Conservation (phyloP, 2,797 vertebrate species). For the Mormyrus hasselquistii region DNA sequence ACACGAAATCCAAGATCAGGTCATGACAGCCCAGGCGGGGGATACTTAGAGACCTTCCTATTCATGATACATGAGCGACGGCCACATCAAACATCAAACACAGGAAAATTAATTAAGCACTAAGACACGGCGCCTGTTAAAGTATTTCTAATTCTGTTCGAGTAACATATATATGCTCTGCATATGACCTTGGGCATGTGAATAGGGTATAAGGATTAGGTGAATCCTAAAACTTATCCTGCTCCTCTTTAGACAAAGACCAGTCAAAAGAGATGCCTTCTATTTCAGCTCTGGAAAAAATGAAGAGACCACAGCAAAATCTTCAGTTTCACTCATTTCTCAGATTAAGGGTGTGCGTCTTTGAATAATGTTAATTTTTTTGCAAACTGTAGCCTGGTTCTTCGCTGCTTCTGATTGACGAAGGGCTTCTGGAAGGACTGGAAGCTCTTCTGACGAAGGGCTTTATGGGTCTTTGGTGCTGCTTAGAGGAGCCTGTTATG, state of each 20-base stretch:
- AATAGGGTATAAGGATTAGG: background rate
- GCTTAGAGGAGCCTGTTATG: background rate
- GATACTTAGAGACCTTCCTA: background rate
- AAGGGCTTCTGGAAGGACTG: background rate
- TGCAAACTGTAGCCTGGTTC: background rate
- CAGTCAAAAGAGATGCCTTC: background rate
- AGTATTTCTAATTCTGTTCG: background rate
- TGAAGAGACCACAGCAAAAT: background rate
- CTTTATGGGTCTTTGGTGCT: background rate
- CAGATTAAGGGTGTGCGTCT: background rate
- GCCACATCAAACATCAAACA: background rate
- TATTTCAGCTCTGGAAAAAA: background rate
- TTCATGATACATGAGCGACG: background rate
- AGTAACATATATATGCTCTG: conserved; percentile 6
- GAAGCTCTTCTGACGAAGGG: background rate
- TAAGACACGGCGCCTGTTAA: background rate
- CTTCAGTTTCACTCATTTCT: background rate
- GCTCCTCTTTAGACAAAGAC: background rate
- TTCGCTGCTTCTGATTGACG: background rate
- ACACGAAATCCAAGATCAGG: background rate
- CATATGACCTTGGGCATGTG: background rate
- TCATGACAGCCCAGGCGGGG: background rate
- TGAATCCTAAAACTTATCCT: background rate
- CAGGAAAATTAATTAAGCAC: background rate
- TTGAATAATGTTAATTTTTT: background rate